These are phyloP conservation scores for Trileptium ribeirensis DNA, from an alignment of 2,888 invertebrate species.

Conservation along the genomic window DNA sequence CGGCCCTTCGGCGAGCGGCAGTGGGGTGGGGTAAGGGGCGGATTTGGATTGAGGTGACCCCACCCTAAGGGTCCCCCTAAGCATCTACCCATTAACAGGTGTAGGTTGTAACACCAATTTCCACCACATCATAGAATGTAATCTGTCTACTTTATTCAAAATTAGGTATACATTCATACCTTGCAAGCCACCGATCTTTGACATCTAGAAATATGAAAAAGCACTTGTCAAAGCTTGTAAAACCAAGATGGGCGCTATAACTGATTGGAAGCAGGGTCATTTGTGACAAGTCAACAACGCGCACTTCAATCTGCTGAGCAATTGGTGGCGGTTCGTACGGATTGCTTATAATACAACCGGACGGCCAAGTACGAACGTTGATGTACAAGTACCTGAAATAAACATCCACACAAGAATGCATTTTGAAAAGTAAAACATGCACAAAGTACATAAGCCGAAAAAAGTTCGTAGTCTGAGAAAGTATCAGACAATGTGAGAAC, in stretches of 20 bases:
- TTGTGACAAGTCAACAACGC: slow-evolving; percentile 71
- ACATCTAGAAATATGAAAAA: slow-evolving; percentile 79
- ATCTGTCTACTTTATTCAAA: no score
- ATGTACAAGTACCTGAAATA: slow-evolving; percentile 64
- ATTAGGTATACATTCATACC: no score
- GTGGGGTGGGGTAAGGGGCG: no score
- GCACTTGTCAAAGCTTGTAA: slow-evolving; percentile 74
- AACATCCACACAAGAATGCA: not conserved
- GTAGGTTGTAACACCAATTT: no score
- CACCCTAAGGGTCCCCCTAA: no score
- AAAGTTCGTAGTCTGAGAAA: no score
- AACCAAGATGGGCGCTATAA: slow-evolving; percentile 69
- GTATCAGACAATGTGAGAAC: no score
- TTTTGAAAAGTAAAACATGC: not conserved
- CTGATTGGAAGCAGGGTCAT: slow-evolving; percentile 56
- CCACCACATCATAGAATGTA: no score
- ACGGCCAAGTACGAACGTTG: slow-evolving; percentile 74
- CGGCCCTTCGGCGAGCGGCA: no score
- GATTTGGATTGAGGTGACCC: no score
- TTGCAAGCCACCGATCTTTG: slow-evolving; percentile 71
- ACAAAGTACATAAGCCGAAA: no score
- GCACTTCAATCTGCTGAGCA: slow-evolving; percentile 76
- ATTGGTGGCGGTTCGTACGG: slow-evolving; percentile 73
- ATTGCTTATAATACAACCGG: slow-evolving; percentile 66
- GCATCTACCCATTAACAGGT: no score